Evolutionary conservation across 2,888 invertebrate genomes (phyloP).

Genomic region (Ptilodon capucinus): DNA sequence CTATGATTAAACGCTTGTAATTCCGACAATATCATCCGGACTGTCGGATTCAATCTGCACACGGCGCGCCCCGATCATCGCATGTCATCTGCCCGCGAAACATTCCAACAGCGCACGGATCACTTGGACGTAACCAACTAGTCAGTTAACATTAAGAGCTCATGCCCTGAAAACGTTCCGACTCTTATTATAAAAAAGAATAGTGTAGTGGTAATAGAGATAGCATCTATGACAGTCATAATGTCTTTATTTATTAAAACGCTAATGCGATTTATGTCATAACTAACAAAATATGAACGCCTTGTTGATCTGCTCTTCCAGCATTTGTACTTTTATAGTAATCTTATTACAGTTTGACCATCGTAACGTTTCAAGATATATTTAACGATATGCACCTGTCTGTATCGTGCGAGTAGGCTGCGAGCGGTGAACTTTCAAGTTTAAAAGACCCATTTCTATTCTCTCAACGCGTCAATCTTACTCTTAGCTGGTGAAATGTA

Average conservation of each 20-base stretch:
- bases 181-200: slow-evolving; percentile 32
- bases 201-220: slow-evolving; percentile 22
- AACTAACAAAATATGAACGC: slow-evolving; percentile 35
- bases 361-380: not conserved
- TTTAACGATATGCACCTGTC: not conserved
- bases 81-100: slow-evolving; percentile 50
- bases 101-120: slow-evolving; percentile 34
- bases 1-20: slow-evolving; percentile 79
- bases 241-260: slow-evolving; percentile 41
- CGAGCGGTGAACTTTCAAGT: slow-evolving; percentile 10
- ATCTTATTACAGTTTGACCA: not conserved
- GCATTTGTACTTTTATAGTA: slow-evolving; percentile 15
- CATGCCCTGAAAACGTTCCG: slow-evolving; percentile 44
- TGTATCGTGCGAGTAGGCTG: slow-evolving; percentile 12
- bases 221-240: slow-evolving; percentile 31
- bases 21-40: slow-evolving; percentile 76
- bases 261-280: slow-evolving; percentile 34
- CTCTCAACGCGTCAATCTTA: slow-evolving; percentile 20
- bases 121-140: slow-evolving; percentile 41
- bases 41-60: slow-evolving; percentile 73
- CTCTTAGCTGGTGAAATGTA: slow-evolving; percentile 12
- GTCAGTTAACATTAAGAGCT: slow-evolving; percentile 45
- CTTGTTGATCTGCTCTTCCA: slow-evolving; percentile 22
- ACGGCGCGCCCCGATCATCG: slow-evolving; percentile 49
- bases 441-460: slow-evolving; percentile 12